Evolutionary conservation across 2,113 vertebrate genomes (phyloP).

Genomic region (Picathartes gymnocephalus): DNA sequence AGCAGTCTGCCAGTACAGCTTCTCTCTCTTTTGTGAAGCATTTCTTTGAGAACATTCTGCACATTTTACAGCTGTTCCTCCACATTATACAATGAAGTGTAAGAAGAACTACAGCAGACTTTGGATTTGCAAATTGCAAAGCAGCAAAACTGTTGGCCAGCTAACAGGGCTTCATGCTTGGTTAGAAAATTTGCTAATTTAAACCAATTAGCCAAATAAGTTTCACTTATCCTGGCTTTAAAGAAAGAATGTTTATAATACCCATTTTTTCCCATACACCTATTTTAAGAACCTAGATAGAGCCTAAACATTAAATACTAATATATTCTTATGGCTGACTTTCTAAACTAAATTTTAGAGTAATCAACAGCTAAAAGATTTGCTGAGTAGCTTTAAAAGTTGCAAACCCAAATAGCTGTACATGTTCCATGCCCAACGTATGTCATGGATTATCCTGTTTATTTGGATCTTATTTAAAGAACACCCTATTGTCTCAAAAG

Average conservation of each 20-base stretch:
- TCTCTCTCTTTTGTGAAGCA: constrained; percentile 32
- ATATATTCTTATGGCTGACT: background rate
- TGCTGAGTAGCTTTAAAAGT: constrained; percentile 16
- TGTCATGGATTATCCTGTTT: constrained; percentile 64
- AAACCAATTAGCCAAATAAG: constrained; percentile 59
- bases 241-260: background rate
- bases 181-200: constrained; percentile 62
- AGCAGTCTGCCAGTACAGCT: constrained; percentile 39
- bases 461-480: constrained; percentile 64
- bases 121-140: constrained; percentile 63
- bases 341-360: background rate
- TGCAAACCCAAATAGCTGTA: constrained; percentile 28
- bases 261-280: background rate
- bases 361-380: background rate
- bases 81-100: constrained; percentile 61
- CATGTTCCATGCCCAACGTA: constrained; percentile 37
- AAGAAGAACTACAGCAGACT: constrained; percentile 55
- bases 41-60: constrained; percentile 65
- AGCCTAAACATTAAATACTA: background rate
- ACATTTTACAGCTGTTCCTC: constrained; percentile 68
- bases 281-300: background rate
- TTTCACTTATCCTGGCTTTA: constrained; percentile 24
- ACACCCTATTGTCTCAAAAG: constrained; percentile 64
- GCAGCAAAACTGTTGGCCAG: constrained; percentile 50
- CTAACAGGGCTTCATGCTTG: constrained; percentile 57